Evolutionary conservation across 2,797 vertebrate species (phyloP).

Genomic region (Microctenopoma lineatum): DNA sequence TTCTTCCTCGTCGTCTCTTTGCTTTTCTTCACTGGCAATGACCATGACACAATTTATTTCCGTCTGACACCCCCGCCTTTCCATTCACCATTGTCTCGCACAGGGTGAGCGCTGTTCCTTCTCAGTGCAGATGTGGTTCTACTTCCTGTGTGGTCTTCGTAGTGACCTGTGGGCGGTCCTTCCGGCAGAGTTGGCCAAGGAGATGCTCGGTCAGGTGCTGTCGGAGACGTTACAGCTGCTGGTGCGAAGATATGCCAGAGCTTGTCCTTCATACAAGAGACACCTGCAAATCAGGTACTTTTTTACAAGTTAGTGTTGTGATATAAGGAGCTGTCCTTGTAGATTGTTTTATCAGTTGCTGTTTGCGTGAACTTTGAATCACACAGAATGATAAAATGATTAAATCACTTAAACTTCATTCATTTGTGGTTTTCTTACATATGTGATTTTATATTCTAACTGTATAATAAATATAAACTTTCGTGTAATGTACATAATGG

Average conservation of each 20-base stretch:
- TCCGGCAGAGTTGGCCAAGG: slow-evolving; percentile 85
- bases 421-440: background rate
- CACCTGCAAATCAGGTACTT: slow-evolving; percentile 93
- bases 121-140: slow-evolving; percentile 98
- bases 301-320: background rate
- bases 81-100: slow-evolving; percentile 45
- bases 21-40: slow-evolving; percentile 52
- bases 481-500: no score
- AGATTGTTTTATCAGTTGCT: background rate
- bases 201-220: slow-evolving; percentile 88
- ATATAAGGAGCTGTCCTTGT: background rate
- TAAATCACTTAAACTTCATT: background rate
- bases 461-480: no score
- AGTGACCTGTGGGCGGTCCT: slow-evolving; percentile 91
- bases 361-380: background rate
- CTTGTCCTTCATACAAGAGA: slow-evolving; percentile 89
- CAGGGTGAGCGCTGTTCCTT: slow-evolving; percentile 98
- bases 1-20: slow-evolving; percentile 43
- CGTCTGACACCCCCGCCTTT: slow-evolving; percentile 26
- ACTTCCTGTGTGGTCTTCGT: slow-evolving; percentile 91
- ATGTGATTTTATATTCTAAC: no score
- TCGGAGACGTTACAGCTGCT: slow-evolving; percentile 88
- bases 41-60: slow-evolving; percentile 61
- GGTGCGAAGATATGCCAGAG: slow-evolving; percentile 89
- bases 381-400: background rate